Conservation (phyloP, 2,113 vertebrate genomes). For the Anoplopoma fimbria region DNA sequence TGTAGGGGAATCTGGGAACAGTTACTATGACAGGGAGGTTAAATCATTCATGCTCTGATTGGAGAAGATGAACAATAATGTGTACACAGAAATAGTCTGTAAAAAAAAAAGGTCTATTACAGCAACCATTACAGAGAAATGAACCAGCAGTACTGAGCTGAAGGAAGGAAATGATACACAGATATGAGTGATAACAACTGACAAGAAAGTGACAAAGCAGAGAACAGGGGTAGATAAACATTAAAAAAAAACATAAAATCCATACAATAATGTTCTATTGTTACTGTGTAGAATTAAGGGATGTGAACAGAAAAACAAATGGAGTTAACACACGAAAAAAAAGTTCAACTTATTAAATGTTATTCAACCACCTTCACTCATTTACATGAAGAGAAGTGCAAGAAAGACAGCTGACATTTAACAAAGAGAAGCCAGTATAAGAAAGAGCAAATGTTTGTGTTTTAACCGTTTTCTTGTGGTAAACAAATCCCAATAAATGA, state of each 20-base stretch:
- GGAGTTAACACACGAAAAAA: not conserved
- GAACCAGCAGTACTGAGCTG: not conserved
- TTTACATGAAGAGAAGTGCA: not conserved
- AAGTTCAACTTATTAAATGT: not conserved
- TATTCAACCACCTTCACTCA: not conserved
- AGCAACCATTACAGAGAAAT: not conserved
- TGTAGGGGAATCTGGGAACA: not conserved
- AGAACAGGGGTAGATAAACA: not conserved
- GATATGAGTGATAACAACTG: slow-evolving; percentile 12
- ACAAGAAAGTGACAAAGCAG: slow-evolving; percentile 29
- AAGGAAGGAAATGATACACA: slow-evolving; percentile 48
- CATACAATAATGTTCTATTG: not conserved
- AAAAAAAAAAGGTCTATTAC: not conserved
- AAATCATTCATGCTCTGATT: not conserved
- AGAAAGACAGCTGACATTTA: not conserved
- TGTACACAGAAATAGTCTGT: not conserved
- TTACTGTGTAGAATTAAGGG: not conserved
- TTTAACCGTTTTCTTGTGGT: not conserved
- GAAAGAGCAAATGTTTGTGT: no score
- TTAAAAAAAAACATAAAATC: not conserved
- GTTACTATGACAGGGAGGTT: not conserved
- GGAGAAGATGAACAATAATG: not conserved
- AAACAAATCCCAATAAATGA: not conserved
- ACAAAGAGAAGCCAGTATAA: not conserved
- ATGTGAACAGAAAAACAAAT: not conserved